A percentile compares a stretch with the other conserved stretches of the same genome.
These are phyloP conservation scores for Labeo rohita DNA, from an alignment of 2,113 vertebrate genomes.

Conservation along the genomic window DNA sequence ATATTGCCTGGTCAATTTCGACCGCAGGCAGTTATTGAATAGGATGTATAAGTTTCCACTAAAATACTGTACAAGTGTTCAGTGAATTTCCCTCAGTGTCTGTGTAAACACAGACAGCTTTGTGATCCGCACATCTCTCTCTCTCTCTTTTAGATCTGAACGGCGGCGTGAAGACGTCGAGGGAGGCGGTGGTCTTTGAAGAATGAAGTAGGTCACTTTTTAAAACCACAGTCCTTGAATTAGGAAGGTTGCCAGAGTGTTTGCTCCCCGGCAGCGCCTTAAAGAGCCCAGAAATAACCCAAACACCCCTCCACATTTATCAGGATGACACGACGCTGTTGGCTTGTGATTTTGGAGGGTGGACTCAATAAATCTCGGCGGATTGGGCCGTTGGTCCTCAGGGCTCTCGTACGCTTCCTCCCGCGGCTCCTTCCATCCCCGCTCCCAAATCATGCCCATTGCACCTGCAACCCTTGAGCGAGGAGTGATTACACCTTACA, in stretches of 20 bases:
- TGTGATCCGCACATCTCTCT: constrained; percentile 6
- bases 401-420: not conserved
- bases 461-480: constrained; percentile 68
- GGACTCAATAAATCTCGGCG: constrained; percentile 56
- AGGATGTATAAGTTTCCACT: not conserved
- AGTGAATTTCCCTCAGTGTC: not conserved
- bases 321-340: constrained; percentile 57
- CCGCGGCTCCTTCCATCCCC: constrained; percentile 49
- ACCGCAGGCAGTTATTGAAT: not conserved
- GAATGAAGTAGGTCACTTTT: constrained; percentile 63
- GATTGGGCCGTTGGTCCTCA: constrained; percentile 43
- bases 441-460: constrained; percentile 66
- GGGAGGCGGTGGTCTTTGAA: constrained; percentile 52
- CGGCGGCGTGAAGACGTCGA: constrained; percentile 39
- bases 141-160: not conserved
- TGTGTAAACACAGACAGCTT: not conserved
- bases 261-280: constrained; percentile 60
- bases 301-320: constrained; percentile 55
- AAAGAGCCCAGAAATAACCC: constrained; percentile 66
- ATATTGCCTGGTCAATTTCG: not conserved
- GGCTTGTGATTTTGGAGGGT: constrained; percentile 56
- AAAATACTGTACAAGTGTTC: not conserved
- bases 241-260: constrained; percentile 54
- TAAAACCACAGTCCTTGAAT: constrained; percentile 64
- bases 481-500: constrained; percentile 72